Conservation (phyloP, 2,888 invertebrate genomes). For the Biston betularia region DNA sequence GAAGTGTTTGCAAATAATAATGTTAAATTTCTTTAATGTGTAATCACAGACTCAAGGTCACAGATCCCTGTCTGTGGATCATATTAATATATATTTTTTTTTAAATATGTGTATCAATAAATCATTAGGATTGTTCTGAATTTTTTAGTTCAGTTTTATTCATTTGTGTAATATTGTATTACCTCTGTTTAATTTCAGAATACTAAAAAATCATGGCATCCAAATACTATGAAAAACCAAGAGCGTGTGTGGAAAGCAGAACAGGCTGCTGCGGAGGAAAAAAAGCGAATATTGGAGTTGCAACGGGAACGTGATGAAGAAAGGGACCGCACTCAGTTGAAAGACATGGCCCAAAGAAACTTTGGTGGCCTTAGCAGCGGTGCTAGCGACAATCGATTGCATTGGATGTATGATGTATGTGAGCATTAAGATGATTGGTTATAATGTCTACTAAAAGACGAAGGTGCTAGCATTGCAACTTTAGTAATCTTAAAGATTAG, state of each 20-base stretch:
- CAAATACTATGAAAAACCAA: slow-evolving; percentile 91
- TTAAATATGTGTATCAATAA: too few species aligned
- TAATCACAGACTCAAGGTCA: too few species aligned
- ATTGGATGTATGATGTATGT: slow-evolving; percentile 94
- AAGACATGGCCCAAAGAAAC: slow-evolving; percentile 86
- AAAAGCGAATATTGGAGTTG: slow-evolving; percentile 88
- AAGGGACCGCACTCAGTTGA: slow-evolving; percentile 88
- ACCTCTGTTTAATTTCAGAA: slow-evolving; percentile 84
- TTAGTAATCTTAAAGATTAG: too few species aligned
- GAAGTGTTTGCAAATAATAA: too few species aligned
- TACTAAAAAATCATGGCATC: slow-evolving; percentile 93
- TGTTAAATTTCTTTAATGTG: too few species aligned
- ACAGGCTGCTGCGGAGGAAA: slow-evolving; percentile 90
- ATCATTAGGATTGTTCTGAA: too few species aligned
- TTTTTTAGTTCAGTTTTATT: background rate
- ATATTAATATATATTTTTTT: too few species aligned
- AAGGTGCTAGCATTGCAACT: too few species aligned
- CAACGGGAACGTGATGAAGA: slow-evolving; percentile 89
- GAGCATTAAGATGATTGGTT: too few species aligned
- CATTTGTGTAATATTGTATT: background rate
- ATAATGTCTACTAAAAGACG: too few species aligned
- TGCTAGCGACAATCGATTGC: slow-evolving; percentile 87
- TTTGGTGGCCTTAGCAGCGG: slow-evolving; percentile 55
- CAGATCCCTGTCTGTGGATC: too few species aligned
- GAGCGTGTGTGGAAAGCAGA: slow-evolving; percentile 93